Base-by-base conservation (phyloP, 1,140 invertebrate genomes). In the Drosophila leontia region DNA sequence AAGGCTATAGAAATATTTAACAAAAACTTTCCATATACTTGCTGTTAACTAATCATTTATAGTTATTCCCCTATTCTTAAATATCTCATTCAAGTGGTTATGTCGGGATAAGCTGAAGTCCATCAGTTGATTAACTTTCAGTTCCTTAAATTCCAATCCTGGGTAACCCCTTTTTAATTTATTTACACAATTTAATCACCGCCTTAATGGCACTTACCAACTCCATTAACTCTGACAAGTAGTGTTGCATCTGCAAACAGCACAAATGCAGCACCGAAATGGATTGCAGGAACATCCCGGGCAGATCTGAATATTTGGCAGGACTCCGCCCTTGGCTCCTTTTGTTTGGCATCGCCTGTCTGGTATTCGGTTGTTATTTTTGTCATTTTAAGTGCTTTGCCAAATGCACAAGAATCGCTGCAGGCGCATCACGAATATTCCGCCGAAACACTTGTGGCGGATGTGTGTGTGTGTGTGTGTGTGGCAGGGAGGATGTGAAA, bases 321-420 rank as follows among this genome's bases (percentile, higher is more conserved):
- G 67, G 45, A 59, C 53, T 15, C 42, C 17, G 29, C 17, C 29
- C 47, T 15, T 26, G 17, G 26, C n/a, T 34, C 41, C 65, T 70
- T 78, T 71, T 78, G 67, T 78, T 55, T 61, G 39, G 76, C 48
- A 42, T 55, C 41, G 61, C 60, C 74, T 56, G 68, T 75, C 78
- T 65, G 39, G 13, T 15, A 47, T 67, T 69, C 39, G 71, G 51
- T 76, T 69, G 60, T 70, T 83, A 79, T 83, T 83, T 83, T 76
- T 83, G 80, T 83, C 80, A 83, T 70, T 82, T 83, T 79, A 75
- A 83, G 80, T 79, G 76, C 75, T 70, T 70, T 78, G 75, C 75
- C 75, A 83, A 83, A 75, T 79, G 80, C 75, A 79, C 80, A 82
- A 76, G 80, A 80, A 58, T 55, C 59, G 78, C 78, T 81, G 74